Evolutionary conservation across 2,113 vertebrate genomes (phyloP).

Genomic region (Beaufortia kweichowensis): DNA sequence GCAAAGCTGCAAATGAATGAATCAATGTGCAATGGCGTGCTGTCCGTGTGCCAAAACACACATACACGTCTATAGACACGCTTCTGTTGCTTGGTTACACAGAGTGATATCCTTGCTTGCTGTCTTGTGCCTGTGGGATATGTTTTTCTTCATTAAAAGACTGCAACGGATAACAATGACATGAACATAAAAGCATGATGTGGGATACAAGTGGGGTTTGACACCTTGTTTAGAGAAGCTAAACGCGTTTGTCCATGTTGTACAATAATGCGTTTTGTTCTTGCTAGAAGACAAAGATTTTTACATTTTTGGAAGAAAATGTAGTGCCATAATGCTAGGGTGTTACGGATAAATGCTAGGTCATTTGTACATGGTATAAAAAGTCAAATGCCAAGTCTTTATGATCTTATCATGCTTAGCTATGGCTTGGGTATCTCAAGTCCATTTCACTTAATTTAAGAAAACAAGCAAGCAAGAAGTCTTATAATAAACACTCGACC

Average conservation of each 20-base stretch:
- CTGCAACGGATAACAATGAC: constrained; percentile 50
- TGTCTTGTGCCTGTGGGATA: constrained; percentile 45
- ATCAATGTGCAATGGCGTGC: constrained; percentile 3
- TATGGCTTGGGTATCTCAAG: too few species aligned
- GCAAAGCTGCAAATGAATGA: constrained; percentile 33
- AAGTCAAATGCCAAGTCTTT: too few species aligned
- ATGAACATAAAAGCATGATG: constrained; percentile 37
- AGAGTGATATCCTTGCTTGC: constrained; percentile 34
- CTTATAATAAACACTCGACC: too few species aligned
- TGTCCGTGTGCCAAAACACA: constrained; percentile 24
- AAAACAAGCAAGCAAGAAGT: too few species aligned
- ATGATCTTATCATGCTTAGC: too few species aligned
- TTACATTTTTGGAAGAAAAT: too few species aligned
- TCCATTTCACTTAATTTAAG: too few species aligned
- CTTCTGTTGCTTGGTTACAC: constrained; percentile 49
- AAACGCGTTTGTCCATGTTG: background rate
- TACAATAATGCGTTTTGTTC: background rate
- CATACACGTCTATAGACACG: constrained; percentile 6
- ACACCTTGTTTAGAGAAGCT: background rate
- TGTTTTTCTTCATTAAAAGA: constrained; percentile 47
- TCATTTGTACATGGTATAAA: too few species aligned
- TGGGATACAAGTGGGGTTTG: constrained; percentile 24
- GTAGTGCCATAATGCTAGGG: too few species aligned
- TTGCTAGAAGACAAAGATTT: too few species aligned
- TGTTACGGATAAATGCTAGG: too few species aligned